Evolutionary conservation across 2,113 vertebrate genomes (phyloP), one percentile per base, ranked within the genome.

Genomic region (Oxyruncus cristatus): DNA sequence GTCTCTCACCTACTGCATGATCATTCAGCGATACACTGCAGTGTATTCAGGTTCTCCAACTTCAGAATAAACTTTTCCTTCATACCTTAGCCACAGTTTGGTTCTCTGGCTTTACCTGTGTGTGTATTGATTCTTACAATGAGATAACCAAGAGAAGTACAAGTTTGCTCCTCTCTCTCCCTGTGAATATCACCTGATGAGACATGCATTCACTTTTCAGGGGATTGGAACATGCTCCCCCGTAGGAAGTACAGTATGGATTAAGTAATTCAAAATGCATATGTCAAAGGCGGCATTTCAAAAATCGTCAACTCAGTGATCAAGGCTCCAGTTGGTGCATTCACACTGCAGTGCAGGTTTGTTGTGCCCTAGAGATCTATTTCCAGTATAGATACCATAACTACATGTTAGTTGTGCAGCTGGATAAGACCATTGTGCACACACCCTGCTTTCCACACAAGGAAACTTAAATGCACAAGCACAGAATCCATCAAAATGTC

Each of bases 341-440:
- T 39, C 17, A 49, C 44, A 49, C 6, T 56, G 9, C 30, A 37
- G 3, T 49, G 22, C 6, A 39, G 6, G 14, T 15, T 27, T 52
- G 5, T 11, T 32, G 13, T 65, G 39, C 21, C 39, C 12, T 32
- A 42, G 14, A 87, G 28, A 15, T 44, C 9, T 53, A 11, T 63
- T 76, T 85, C 26, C 3, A 4, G 2, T 33, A 20, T 3, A 35
- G 11, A 42, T 32, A 79, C 3, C 5, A 26, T 32, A 16, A 2
- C 11, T 8, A 42, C 2, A 8, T 17, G 21, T n/a, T 79, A 8
- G 11, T n/a, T 41, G 12, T 49, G 35, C 13, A 39, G 11, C 6
- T 59, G 35, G 27, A 44, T 55, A 6, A 81, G 19, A 61, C 21
- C 0, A 0, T 35, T 62, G 14, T n/a, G 5, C 6, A 21, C 2